Percentiles rank a stretch among this genome's conserved stretches.
phyloP scores from a whole-genome alignment of 1,140 invertebrate species.

The Eubasilissa regina region DNA sequence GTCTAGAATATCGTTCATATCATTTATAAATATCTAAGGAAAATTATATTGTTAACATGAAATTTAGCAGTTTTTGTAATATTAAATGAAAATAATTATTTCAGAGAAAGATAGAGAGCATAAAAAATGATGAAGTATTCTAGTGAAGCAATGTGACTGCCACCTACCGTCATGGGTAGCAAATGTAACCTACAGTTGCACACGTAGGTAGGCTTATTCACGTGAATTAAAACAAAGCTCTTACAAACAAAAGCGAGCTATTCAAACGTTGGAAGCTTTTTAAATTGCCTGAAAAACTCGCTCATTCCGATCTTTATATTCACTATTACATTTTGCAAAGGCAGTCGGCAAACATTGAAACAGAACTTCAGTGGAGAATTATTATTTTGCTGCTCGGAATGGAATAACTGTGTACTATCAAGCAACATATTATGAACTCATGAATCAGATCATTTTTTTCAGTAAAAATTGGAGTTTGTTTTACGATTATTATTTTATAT shows the following conservation, averaged over 20 bases:
- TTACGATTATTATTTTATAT: too few relatives aligned
- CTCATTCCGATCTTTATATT: slow-evolving; percentile 26
- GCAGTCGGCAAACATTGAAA: slow-evolving; percentile 50
- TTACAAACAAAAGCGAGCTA: slow-evolving; percentile 24
- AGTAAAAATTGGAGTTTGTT: too few relatives aligned
- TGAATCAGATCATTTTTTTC: too few relatives aligned
- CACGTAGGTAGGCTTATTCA: slow-evolving; percentile 31
- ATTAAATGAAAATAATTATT: too few relatives aligned
- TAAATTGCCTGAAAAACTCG: slow-evolving; percentile 30
- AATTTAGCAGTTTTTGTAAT: too few relatives aligned
- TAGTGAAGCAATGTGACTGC: too few relatives aligned
- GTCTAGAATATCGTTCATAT: too few relatives aligned
- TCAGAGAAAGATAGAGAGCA: too few relatives aligned
- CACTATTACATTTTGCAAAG: slow-evolving; percentile 47
- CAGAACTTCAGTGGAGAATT: slow-evolving; percentile 51
- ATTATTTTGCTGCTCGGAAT: slow-evolving; percentile 21
- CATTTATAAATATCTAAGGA: too few relatives aligned
- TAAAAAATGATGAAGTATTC: too few relatives aligned
- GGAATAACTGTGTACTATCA: neutral
- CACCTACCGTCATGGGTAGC: neutral
- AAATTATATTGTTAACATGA: too few relatives aligned
- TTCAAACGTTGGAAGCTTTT: slow-evolving; percentile 31
- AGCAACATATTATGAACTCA: too few relatives aligned
- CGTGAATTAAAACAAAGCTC: slow-evolving; percentile 43
- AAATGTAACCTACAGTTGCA: neutral